Evolutionary conservation across 2,797 vertebrate species (phyloP), one percentile per base, ranked within the genome.

Genomic region (Onychomys arenicola): DNA sequence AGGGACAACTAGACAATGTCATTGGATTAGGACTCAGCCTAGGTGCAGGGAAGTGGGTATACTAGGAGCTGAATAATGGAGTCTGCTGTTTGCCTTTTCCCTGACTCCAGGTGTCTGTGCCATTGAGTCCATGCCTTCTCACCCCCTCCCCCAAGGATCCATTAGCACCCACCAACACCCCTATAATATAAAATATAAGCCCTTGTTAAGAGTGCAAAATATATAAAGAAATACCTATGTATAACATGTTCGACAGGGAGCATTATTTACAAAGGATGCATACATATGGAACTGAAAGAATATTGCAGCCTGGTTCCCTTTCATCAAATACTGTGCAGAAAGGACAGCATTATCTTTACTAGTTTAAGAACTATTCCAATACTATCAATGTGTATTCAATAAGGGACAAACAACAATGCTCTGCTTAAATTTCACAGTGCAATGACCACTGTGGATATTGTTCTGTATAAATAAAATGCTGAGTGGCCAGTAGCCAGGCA

Each of bases 281-380:
- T 40, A 71, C 37, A 43, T 52, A 83, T 43, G 3, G 25, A 63
- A 19, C 3, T 57, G 29, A 49, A 75, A 83, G n/a, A 25, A 81
- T 59, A 17, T 75, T 81, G 23, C 43, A 49, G 23, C 34, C 37
- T 52, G 65, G 90, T 94, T 88, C 8, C 55, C 85, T 95, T 80
- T 32, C 34, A 85, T 83, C 73, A 88, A 76, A 83, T 23, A 83
- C 23, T 76, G 34, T 40, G 6, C 40, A 29, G 17, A 90, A 96
- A 87, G 84, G n/a, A 52, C 63, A 49, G 76, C 49, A 77, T 92
- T 96, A 94, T 29, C 10, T 78, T 81, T 81, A 49, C 29, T 34
- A 57, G 6, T 80, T 80, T 57, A 91, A 89, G 75, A 97, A 29
- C 17, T 96, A 91, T 67, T 96, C 77, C 21, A 80, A 80, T 27